A percentile compares a stretch with the other conserved stretches of the same genome.
Evolutionary conservation across 2,113 vertebrate species (phyloP).

Genomic region (Cardinalis cardinalis): DNA sequence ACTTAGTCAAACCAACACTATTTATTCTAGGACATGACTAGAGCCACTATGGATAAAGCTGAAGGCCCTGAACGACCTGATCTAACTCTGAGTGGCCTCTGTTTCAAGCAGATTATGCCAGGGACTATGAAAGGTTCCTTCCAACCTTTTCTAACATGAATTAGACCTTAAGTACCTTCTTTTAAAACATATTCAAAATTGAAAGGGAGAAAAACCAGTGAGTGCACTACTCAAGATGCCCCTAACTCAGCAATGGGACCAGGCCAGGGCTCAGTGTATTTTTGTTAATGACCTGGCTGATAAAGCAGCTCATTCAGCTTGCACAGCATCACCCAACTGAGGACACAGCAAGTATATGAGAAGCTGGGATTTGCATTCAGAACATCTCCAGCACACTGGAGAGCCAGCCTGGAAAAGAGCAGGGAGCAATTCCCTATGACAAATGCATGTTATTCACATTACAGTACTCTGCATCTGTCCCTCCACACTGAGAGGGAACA

Average conservation of each 20-base stretch:
- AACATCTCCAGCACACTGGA: not conserved
- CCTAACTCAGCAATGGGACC: not conserved
- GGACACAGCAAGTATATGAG: not conserved
- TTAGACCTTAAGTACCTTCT: not conserved
- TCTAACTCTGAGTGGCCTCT: not conserved
- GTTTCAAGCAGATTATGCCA: not conserved
- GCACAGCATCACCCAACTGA: not conserved
- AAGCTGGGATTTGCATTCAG: not conserved
- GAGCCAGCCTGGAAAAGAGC: not conserved
- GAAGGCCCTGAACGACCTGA: not conserved
- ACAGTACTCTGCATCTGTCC: not conserved
- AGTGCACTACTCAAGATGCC: not conserved
- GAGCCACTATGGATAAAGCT: not conserved
- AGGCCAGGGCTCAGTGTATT: not conserved
- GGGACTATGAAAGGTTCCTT: not conserved
- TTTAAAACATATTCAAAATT: not conserved
- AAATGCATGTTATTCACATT: not conserved
- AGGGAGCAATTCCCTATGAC: not conserved
- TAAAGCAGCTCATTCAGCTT: not conserved
- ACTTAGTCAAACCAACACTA: not conserved
- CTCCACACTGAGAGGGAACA: not conserved
- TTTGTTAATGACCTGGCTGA: not conserved
- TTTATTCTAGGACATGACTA: not conserved
- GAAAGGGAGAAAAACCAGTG: not conserved
- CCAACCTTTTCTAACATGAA: not conserved